Base-by-base conservation (phyloP, 2,888 invertebrate species). In the Aleiodes testaceus region DNA sequence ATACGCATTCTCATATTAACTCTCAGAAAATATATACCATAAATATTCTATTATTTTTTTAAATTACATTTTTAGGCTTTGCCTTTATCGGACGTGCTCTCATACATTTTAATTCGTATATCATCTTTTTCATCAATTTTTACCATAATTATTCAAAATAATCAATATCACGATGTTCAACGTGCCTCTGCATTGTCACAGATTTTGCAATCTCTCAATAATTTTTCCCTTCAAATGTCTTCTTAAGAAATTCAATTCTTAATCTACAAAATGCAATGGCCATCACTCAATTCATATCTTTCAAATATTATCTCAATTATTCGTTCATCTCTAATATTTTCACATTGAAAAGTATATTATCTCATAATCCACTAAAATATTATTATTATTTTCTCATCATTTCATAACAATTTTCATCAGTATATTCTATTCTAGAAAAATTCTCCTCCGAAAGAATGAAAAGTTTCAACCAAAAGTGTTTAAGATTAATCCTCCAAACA, bases 11-110 rank as follows among this genome's bases (percentile, higher is more conserved):
- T 81, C 82, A 81, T 79, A 18, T 63, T 80, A 84, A 86, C 81
- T 83, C 80, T 86, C 84, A 80, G 83, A 86, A 86, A 87, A 86
- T 86, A 86, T 85, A 84, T 80, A 63, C 45, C 63, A 79, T 74
- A 80, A 81, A 78, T 81, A 84, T 85, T 36, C 83, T 85, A 84
- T 84, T 5, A 45, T 70, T 61, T 42, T 61, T 36, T 69, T 47
- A 63, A 59, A 66, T 72, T 74, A 70, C 66, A 64, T 47, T 45
- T 65, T 49, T 69, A 63, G 69, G 69, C 70, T 72, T 67, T 70
- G 75, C 50, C 72, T 64, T 11, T 53, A 18, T 59, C 26, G 59
- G 59, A 59, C 59, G 59, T 59, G 36, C 59, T 59, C 59, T 36
- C 59, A 36, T 59, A 59, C 59, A 55, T 18, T 12, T 59, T 42